These are phyloP conservation scores for Prionace glauca DNA, from an alignment of 2,797 vertebrate species.

Conservation along the genomic window DNA sequence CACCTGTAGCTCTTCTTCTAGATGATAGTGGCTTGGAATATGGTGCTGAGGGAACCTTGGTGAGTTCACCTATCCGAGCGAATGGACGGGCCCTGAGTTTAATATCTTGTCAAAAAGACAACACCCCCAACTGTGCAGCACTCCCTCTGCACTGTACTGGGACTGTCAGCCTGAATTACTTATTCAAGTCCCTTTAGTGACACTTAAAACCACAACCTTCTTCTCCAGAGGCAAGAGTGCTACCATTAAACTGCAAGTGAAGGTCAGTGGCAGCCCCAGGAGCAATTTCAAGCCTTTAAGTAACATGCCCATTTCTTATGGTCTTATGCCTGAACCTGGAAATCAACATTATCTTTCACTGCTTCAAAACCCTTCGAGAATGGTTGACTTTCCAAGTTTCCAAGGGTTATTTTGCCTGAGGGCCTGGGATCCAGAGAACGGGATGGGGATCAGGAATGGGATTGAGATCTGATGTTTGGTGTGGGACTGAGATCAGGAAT, in stretches of 20 bases:
- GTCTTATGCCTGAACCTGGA: background rate
- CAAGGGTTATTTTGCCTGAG: background rate
- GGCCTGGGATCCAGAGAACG: background rate
- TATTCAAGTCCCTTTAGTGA: background rate
- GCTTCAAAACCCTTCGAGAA: background rate
- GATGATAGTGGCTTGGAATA: too few species aligned
- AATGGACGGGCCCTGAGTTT: background rate
- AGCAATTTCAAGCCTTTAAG: background rate
- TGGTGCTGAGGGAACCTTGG: too few species aligned
- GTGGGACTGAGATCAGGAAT: background rate
- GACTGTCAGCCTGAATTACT: background rate
- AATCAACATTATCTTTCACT: background rate
- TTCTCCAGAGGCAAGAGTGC: background rate
- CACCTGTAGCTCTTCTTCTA: too few species aligned
- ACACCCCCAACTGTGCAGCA: background rate
- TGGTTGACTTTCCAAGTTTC: background rate
- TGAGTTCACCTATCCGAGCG: background rate
- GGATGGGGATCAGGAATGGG: background rate
- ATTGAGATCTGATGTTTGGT: background rate
- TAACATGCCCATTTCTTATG: background rate
- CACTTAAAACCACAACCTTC: background rate
- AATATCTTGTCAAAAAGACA: background rate
- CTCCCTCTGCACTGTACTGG: background rate
- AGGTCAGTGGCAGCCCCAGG: background rate
- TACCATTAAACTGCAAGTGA: background rate